phyloP scores from a whole-genome alignment of 2,113 vertebrate species.

The Phalacrocorax carbo region DNA sequence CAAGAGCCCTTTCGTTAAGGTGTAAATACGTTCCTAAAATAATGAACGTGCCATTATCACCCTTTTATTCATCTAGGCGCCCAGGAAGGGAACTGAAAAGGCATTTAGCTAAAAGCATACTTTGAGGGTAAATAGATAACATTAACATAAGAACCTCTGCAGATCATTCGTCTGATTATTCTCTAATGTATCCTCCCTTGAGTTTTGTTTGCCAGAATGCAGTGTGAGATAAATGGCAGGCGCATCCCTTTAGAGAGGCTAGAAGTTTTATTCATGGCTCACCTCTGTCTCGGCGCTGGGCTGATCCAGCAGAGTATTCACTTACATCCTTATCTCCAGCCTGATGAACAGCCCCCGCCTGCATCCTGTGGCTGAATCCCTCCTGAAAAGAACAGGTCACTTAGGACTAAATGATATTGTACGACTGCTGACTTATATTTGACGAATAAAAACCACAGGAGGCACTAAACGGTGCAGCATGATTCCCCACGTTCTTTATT shows the following conservation, averaged over 20 bases:
- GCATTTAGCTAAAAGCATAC: conserved; percentile 39
- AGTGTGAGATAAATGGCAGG: background rate
- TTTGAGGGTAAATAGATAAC: conserved; percentile 1
- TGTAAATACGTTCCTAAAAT: conserved; percentile 71
- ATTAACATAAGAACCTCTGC: conserved; percentile 10
- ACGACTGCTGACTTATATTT: background rate
- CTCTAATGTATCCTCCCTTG: background rate
- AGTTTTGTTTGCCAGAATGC: background rate
- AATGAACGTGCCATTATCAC: conserved; percentile 63
- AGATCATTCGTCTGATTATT: background rate
- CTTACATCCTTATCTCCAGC: background rate
- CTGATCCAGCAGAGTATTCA: background rate
- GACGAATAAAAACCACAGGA: background rate
- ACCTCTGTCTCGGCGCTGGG: background rate
- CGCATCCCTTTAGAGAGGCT: background rate
- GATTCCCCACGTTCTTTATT: background rate
- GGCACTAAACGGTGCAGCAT: background rate
- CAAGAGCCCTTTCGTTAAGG: conserved; percentile 53
- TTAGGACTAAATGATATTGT: background rate
- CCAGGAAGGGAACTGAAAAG: conserved; percentile 48
- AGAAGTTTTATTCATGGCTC: background rate
- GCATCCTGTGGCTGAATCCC: background rate
- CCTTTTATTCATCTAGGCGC: conserved; percentile 48
- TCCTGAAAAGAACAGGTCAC: background rate
- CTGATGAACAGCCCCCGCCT: background rate